Percentiles rank a stretch among this genome's conserved stretches.
Conservation (phyloP, 30 jellyfish, hydroid and myxozoan species). For the Chironex yamaguchii region DNA sequence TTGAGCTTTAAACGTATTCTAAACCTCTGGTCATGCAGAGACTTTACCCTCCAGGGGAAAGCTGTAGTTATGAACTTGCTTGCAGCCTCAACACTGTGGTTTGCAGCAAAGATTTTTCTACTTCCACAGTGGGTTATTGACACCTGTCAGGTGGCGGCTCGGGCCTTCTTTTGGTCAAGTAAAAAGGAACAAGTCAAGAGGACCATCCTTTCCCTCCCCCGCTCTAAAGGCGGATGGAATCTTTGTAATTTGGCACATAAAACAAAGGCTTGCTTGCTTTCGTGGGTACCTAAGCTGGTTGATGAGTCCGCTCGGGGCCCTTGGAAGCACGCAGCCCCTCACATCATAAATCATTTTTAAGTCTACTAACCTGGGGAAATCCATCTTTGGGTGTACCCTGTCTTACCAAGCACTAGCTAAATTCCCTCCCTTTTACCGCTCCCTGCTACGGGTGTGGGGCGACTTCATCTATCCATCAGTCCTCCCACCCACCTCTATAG, state of each 20-base stretch:
- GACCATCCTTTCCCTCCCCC: too few species aligned
- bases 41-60: slow-evolving; percentile 4
- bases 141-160: not conserved
- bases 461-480: too few species aligned
- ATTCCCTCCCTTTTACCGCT: too few species aligned
- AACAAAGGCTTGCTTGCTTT: not conserved
- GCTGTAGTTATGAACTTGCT: not conserved
- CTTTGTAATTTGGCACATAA: too few species aligned
- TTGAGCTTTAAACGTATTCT: not conserved
- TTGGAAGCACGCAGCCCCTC: not conserved
- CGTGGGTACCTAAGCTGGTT: not conserved
- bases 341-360: too few species aligned
- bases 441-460: too few species aligned
- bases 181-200: too few species aligned
- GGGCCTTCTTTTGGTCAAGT: not conserved
- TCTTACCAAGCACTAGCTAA: too few species aligned
- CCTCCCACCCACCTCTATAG: too few species aligned
- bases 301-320: not conserved
- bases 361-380: too few species aligned
- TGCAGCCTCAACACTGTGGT: not conserved
- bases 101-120: not conserved
- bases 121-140: not conserved
- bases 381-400: too few species aligned
- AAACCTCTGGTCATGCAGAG: not conserved
- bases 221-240: too few species aligned